phyloP scores from a whole-genome alignment of 2,888 invertebrate species.

The Bombyx huttoni region DNA sequence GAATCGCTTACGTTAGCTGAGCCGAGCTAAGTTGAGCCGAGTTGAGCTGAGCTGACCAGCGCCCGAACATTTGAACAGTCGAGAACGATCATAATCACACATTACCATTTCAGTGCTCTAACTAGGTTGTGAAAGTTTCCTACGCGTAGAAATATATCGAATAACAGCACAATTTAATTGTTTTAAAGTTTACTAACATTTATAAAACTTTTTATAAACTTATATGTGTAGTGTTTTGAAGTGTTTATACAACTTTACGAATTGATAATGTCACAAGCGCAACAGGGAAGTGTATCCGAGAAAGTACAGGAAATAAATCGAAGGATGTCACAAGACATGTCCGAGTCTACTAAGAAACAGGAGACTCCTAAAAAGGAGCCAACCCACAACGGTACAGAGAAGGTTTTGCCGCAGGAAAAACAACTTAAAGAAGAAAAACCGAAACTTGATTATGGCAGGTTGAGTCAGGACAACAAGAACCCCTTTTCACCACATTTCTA shows the following conservation, averaged over 20 bases:
- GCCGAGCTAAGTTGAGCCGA: too few species aligned
- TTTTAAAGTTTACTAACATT: background rate
- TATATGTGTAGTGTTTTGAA: slow-evolving; percentile 35
- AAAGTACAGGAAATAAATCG: slow-evolving; percentile 59
- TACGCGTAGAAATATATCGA: background rate
- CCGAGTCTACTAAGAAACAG: slow-evolving; percentile 35
- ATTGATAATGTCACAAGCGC: slow-evolving; percentile 49
- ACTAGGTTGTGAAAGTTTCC: slow-evolving; percentile 5
- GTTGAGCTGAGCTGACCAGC: background rate
- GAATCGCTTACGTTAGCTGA: background rate
- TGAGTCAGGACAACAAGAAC: slow-evolving; percentile 45
- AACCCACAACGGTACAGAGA: slow-evolving; percentile 28
- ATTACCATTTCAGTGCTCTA: background rate
- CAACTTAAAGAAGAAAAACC: slow-evolving; percentile 27
- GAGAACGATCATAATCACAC: background rate
- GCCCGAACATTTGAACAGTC: background rate
- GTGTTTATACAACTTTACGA: slow-evolving; percentile 20
- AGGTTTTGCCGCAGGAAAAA: slow-evolving; percentile 17
- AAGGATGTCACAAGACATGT: slow-evolving; percentile 50
- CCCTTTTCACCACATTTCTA: slow-evolving; percentile 58
- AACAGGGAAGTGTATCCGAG: slow-evolving; percentile 56
- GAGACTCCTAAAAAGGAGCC: slow-evolving; percentile 39
- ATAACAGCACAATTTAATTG: background rate
- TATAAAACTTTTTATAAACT: slow-evolving; percentile 4
- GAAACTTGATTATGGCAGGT: slow-evolving; percentile 31